Evolutionary conservation across 1,140 invertebrate genomes (phyloP).

Genomic region (Cherax quadricarinatus): DNA sequence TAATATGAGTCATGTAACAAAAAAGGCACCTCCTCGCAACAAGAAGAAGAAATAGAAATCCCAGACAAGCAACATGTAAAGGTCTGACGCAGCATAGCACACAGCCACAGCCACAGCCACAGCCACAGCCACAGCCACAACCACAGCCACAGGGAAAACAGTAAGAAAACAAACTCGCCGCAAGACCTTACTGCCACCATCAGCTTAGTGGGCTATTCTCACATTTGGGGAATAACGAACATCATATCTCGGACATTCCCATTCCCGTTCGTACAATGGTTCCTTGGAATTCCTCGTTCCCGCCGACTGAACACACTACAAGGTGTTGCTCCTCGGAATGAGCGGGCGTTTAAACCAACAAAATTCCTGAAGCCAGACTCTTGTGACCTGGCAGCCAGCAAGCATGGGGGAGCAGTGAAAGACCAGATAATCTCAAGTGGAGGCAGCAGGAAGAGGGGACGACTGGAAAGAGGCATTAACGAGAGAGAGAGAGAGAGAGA

Average conservation of each 20-base stretch:
- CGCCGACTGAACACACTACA: constrained; percentile 40
- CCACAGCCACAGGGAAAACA: not conserved
- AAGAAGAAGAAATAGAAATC: too few species aligned
- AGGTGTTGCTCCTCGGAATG: constrained; percentile 26
- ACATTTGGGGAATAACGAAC: constrained; percentile 43
- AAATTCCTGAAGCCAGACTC: constrained; percentile 58
- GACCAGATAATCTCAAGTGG: not conserved
- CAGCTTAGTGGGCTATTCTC: constrained; percentile 31
- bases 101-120: too few species aligned
- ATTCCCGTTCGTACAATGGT: constrained; percentile 57
- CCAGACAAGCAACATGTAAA: not conserved
- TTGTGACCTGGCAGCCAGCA: constrained; percentile 44
- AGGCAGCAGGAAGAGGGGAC: not conserved
- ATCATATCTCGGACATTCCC: constrained; percentile 59
- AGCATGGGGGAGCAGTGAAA: not conserved
- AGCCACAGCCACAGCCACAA: too few species aligned
- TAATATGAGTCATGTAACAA: too few species aligned
- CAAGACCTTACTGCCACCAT: not conserved
- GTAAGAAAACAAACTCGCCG: not conserved
- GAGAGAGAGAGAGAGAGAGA: constrained; percentile 1
- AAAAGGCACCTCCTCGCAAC: too few species aligned
- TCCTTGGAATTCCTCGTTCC: constrained; percentile 59
- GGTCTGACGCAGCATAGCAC: not conserved
- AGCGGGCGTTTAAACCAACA: constrained; percentile 59
- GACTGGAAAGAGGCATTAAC: not conserved